phyloP scores from a whole-genome alignment of 2,797 vertebrate species.

The Huso huso region DNA sequence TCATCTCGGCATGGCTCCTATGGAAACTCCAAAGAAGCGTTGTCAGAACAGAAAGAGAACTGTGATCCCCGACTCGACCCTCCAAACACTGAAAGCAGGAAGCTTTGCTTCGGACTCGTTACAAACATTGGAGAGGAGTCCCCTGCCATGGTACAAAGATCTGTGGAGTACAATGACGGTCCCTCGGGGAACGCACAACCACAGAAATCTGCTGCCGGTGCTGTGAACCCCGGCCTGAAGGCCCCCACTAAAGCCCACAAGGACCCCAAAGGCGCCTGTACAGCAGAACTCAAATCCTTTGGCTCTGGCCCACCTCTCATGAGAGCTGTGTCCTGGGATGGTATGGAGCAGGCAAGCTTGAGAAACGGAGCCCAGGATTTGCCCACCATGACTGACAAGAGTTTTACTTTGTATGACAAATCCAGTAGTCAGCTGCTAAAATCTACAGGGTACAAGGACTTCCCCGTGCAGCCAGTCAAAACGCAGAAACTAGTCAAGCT shows the following conservation, averaged over 20 bases:
- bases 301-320: constrained; percentile 74
- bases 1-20: constrained; percentile 55
- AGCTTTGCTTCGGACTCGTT: constrained; percentile 6
- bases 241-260: constrained; percentile 59
- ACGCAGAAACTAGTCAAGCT: constrained; percentile 85
- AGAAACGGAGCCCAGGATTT: constrained; percentile 60
- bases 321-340: constrained; percentile 86
- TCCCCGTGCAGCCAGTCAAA: constrained; percentile 66
- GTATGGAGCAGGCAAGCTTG: constrained; percentile 63
- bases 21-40: constrained; percentile 51
- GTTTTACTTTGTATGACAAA: constrained; percentile 48
- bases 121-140: constrained; percentile 31
- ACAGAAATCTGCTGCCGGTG: constrained; percentile 27
- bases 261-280: constrained; percentile 61
- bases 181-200: constrained; percentile 33
- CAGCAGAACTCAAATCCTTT: constrained; percentile 71
- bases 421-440: constrained; percentile 55
- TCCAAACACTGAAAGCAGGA: constrained; percentile 27
- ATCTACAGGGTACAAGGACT: constrained; percentile 73
- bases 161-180: constrained; percentile 38
- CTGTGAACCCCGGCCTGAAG: constrained; percentile 42
- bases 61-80: constrained; percentile 45
- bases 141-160: background rate
- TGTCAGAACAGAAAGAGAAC: constrained; percentile 70
- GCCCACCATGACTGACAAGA: constrained; percentile 60